Conservation (phyloP, 2,888 invertebrate genomes). For the Cataglyphis altisquamis region DNA sequence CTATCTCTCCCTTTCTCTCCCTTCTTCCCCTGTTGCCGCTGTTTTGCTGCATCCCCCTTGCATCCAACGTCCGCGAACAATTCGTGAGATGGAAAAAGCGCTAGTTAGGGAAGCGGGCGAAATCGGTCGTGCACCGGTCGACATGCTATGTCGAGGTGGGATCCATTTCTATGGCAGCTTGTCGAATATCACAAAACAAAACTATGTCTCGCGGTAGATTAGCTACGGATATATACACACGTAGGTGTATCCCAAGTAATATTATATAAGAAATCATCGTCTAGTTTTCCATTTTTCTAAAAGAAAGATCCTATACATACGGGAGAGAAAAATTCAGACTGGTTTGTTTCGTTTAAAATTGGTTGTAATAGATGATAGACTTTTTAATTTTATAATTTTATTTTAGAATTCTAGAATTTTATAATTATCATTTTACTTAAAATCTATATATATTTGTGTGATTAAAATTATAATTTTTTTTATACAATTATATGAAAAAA, state of each 20-base stretch:
- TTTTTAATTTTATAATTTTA: too few species aligned
- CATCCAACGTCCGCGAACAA: constrained; percentile 36
- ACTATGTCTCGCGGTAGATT: not conserved
- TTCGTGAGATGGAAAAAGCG: constrained; percentile 52
- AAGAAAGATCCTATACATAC: not conserved
- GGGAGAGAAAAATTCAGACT: not conserved
- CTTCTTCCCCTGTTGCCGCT: not conserved
- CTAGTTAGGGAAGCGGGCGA: constrained; percentile 39
- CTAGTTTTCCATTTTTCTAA: not conserved
- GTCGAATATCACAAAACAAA: constrained; percentile 35
- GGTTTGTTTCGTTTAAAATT: not conserved
- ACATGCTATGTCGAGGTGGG: constrained; percentile 22
- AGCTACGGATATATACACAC: not conserved
- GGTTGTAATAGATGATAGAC: not conserved
- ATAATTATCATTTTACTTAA: not conserved
- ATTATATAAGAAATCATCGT: not conserved
- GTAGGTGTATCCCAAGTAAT: not conserved
- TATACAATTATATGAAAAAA: not conserved
- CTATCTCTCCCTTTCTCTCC: not conserved
- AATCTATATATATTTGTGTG: not conserved
- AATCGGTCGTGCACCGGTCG: constrained; percentile 40
- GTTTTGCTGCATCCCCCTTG: constrained; percentile 25
- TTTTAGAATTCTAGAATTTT: too few species aligned
- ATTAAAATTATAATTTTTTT: not conserved
- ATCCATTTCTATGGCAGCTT: constrained; percentile 32